A percentile compares a stretch with the other conserved stretches of the same genome.
Evolutionary conservation across 2,797 vertebrate genomes (phyloP).

Genomic region (Trachurus trachurus): DNA sequence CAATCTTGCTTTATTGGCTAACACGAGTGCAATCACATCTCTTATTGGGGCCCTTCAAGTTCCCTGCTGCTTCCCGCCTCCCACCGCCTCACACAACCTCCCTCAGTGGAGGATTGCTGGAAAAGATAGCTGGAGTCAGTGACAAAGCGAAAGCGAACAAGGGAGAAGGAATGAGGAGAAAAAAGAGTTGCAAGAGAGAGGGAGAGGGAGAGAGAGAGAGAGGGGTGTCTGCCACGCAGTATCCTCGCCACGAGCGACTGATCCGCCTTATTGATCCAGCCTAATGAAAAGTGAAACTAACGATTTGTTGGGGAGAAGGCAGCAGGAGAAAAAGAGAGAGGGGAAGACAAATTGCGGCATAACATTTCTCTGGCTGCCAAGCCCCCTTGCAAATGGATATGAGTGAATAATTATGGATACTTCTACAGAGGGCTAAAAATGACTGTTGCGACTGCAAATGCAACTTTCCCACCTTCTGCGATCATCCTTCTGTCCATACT

Average conservation of each 20-base stretch:
- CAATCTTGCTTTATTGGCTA: constrained; percentile 67
- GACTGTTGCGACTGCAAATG: constrained; percentile 23
- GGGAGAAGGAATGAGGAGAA: constrained; percentile 24
- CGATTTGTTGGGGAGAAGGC: constrained; percentile 80
- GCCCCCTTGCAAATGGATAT: constrained; percentile 73
- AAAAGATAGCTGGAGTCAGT: constrained; percentile 40
- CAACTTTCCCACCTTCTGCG: background rate
- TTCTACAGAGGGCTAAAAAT: constrained; percentile 56
- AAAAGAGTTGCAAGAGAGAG: constrained; percentile 13
- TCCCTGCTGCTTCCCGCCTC: constrained; percentile 17
- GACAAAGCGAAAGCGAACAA: constrained; percentile 44
- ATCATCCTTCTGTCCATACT: constrained; percentile 2
- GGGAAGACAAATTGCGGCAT: constrained; percentile 71
- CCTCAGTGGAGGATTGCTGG: constrained; percentile 27
- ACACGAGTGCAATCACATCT: constrained; percentile 52
- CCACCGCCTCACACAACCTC: background rate
- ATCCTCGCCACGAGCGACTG: constrained; percentile 76
- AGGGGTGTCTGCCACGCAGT: constrained; percentile 60
- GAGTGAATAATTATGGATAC: constrained; percentile 77
- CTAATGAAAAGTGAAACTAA: constrained; percentile 87
- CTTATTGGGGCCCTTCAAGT: constrained; percentile 32
- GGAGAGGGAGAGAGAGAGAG: constrained; percentile 15
- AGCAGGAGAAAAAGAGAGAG: constrained; percentile 47
- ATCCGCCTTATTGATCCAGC: constrained; percentile 80
- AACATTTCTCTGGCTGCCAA: constrained; percentile 63